phyloP scores from a whole-genome alignment of 53 echinoderm and acorn worm genomes.

The Echinometra lucunter region DNA sequence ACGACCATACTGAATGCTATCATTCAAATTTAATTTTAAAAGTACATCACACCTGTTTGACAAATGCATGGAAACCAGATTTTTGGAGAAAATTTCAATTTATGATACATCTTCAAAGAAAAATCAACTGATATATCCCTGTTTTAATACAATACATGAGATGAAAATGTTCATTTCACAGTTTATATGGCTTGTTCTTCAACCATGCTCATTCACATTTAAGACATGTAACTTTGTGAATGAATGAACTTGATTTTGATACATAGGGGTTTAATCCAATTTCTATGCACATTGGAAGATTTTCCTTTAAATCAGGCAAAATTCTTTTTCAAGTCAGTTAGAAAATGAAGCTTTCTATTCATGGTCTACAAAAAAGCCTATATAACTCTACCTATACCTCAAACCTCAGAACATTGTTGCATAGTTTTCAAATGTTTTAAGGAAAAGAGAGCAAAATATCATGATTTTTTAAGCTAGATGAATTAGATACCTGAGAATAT shows the following conservation, averaged over 20 bases:
- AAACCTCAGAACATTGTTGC: not conserved
- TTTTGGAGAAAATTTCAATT: not conserved
- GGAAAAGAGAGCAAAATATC: not conserved
- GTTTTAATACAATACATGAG: no score
- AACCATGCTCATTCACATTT: not conserved
- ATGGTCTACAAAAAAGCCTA: not conserved
- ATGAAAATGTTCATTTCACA: not conserved
- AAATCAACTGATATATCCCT: no score
- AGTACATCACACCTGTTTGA: not conserved
- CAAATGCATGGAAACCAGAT: not conserved
- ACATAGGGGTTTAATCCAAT: not conserved
- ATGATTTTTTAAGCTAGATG: slow-evolving; percentile 1
- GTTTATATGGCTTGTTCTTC: not conserved
- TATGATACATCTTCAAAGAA: not conserved
- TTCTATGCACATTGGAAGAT: not conserved
- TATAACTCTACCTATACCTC: not conserved
- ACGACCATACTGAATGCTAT: no score
- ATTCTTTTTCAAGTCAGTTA: not conserved
- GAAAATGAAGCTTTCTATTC: not conserved
- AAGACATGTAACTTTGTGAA: not conserved
- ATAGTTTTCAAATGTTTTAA: slow-evolving; percentile 10
- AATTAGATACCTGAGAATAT: slow-evolving; percentile 49
- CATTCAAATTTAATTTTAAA: not conserved
- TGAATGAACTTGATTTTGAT: no score
- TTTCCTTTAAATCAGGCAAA: not conserved